Percentiles rank a stretch among this genome's conserved stretches.
phyloP scores from a whole-genome alignment of 2,113 vertebrate genomes.

The Himantopus leucocephalus region DNA sequence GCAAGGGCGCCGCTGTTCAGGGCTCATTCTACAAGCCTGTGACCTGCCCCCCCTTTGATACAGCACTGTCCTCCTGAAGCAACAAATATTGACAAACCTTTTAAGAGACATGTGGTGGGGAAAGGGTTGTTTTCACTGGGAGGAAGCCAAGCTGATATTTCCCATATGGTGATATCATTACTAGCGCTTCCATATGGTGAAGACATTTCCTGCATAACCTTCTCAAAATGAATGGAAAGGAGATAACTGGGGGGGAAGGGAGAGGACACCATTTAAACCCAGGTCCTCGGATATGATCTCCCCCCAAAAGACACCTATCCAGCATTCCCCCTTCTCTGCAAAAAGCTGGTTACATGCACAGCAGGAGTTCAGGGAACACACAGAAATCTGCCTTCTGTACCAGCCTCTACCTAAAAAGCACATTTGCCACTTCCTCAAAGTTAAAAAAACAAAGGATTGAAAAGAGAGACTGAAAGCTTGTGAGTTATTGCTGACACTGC shows the following conservation, averaged over 20 bases:
- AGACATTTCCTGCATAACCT: constrained; percentile 43
- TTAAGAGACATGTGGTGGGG: background rate
- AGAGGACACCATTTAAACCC: background rate
- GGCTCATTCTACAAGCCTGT: background rate
- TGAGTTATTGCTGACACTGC: background rate
- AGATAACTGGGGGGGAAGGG: background rate
- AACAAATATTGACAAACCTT: constrained; percentile 16
- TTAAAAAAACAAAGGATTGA: background rate
- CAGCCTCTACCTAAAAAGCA: background rate
- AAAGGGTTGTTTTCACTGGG: constrained; percentile 41
- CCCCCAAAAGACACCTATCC: too few relatives aligned
- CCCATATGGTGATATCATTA: constrained; percentile 43
- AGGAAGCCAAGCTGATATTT: constrained; percentile 38
- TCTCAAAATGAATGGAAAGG: background rate
- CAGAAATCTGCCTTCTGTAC: background rate
- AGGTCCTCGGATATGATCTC: accelerated
- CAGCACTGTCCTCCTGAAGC: background rate
- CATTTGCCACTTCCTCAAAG: background rate
- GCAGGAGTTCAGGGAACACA: background rate
- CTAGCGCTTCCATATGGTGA: constrained; percentile 24
- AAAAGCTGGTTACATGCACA: background rate
- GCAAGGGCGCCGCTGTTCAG: background rate
- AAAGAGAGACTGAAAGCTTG: background rate
- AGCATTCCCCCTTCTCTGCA: background rate
- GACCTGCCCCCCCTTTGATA: background rate